Conservation (phyloP, 2,113 vertebrate species). For the Cranoglanis bouderius region DNA sequence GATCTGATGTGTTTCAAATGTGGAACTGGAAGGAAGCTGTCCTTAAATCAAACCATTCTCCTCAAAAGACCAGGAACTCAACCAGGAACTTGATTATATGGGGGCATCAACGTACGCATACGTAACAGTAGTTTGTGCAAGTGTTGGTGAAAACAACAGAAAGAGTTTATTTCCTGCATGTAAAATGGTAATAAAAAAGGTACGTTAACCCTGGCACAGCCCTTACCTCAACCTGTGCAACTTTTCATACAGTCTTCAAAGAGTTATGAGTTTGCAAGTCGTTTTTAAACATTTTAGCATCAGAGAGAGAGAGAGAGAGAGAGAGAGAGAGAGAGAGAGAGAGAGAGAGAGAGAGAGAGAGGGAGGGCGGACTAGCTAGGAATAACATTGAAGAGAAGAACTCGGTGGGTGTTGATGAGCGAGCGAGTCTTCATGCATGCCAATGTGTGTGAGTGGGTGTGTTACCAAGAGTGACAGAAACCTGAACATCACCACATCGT, state of each 20-base stretch:
- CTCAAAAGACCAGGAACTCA: neutral
- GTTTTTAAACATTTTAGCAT: neutral
- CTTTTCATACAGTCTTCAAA: neutral
- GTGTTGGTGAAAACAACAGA: neutral
- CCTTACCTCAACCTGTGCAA: neutral
- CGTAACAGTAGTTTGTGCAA: neutral
- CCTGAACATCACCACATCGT: slow-evolving; percentile 37
- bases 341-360: neutral
- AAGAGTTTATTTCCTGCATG: neutral
- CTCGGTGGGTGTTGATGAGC: slow-evolving; percentile 32
- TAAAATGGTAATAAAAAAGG: neutral
- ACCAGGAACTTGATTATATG: neutral
- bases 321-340: neutral
- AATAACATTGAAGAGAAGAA: neutral
- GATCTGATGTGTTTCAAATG: neutral
- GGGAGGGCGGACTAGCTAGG: neutral
- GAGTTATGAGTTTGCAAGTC: neutral
- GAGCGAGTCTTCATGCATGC: slow-evolving; percentile 51
- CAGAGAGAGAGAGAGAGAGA: neutral
- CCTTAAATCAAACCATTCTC: neutral
- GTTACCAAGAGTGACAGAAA: slow-evolving; percentile 60
- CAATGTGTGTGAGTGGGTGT: slow-evolving; percentile 66
- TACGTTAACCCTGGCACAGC: no score
- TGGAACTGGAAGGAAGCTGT: neutral
- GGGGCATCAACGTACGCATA: neutral